Percentiles rank a stretch among this genome's conserved stretches.
phyloP scores from a whole-genome alignment of 37 sponge, comb jelly and placozoan species.

The Diacarnus erythraeanus region DNA sequence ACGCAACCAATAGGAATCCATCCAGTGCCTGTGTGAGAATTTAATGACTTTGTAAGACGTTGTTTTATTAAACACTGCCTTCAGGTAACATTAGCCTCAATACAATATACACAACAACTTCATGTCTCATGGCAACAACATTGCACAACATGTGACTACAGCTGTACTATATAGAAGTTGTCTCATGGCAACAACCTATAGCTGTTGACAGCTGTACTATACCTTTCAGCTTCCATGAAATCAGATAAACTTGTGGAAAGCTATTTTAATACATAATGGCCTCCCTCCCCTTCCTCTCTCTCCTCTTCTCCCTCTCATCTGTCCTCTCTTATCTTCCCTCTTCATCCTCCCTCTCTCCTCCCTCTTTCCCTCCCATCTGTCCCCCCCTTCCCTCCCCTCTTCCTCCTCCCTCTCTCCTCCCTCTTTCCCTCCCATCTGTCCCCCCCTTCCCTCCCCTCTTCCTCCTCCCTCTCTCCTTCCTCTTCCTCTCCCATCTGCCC shows the following conservation, averaged over 20 bases:
- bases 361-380: background rate
- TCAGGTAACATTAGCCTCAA: too few species aligned
- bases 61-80: too few species aligned
- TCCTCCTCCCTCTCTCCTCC: background rate
- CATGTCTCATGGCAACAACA: too few species aligned
- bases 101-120: too few species aligned
- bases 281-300: background rate
- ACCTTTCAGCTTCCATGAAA: too few species aligned
- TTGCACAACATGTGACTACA: too few species aligned
- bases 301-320: background rate
- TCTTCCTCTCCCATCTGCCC: background rate
- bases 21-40: conserved; percentile 33
- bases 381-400: background rate
- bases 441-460: background rate
- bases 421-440: background rate
- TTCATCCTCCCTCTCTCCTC: background rate
- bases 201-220: too few species aligned
- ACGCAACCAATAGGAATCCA: conserved; percentile 35
- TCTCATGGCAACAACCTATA: too few species aligned
- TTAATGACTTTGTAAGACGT: too few species aligned
- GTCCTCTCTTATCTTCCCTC: background rate
- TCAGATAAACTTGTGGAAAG: too few species aligned
- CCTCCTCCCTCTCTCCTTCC: background rate
- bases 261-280: background rate
- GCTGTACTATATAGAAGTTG: too few species aligned